phyloP scores from a whole-genome alignment of 2,113 vertebrate species.

The Cyanistes caeruleus region DNA sequence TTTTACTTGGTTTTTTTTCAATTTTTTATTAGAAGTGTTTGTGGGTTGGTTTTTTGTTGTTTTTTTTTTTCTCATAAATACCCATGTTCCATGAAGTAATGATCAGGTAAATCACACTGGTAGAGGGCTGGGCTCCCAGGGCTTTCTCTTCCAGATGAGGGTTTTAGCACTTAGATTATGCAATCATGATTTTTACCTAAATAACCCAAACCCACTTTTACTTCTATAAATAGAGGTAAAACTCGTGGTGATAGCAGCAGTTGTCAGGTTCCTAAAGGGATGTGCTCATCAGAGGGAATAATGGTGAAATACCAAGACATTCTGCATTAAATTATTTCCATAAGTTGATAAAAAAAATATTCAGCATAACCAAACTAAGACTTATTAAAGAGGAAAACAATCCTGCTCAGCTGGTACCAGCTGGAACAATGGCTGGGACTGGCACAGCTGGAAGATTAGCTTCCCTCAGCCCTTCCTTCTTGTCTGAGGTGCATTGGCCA shows the following conservation, averaged over 20 bases:
- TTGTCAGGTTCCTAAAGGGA: background rate
- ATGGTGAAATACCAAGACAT: background rate
- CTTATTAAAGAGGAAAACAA: background rate
- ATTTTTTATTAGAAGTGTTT: background rate
- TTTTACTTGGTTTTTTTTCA: too few species aligned
- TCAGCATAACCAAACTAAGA: background rate
- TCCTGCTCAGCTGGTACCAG: background rate
- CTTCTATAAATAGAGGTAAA: background rate
- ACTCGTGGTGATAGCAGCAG: background rate
- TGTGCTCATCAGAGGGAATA: too few species aligned
- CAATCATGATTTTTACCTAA: background rate
- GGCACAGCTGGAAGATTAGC: background rate
- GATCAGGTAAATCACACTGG: background rate
- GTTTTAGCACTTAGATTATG: background rate
- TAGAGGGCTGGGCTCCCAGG: fast-evolving
- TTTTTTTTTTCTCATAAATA: background rate
- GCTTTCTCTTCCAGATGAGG: fast-evolving
- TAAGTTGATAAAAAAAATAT: background rate
- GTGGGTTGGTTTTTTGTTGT: background rate
- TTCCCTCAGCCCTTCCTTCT: background rate
- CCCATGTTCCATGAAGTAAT: background rate
- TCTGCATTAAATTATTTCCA: background rate
- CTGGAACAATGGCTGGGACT: background rate
- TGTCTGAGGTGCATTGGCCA: background rate
- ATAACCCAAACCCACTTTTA: background rate